Evolutionary conservation across 1,140 invertebrate species (phyloP), one percentile per base, ranked within the genome.

Genomic region (Lepidotrigona ventralis): DNA sequence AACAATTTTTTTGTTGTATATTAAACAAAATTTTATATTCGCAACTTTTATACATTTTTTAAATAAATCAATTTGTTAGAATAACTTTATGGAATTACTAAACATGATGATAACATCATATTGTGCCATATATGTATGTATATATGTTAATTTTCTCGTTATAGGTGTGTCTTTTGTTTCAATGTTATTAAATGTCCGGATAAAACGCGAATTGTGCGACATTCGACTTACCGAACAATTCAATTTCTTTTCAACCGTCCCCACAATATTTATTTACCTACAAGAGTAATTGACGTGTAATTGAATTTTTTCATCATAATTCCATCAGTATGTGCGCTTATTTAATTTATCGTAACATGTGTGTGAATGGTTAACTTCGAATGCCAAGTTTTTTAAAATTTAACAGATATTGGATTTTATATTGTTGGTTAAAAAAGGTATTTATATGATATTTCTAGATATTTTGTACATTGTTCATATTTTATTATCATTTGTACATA

Each of bases 31-130:
- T 77, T 87, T 88, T 87, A 86, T 87, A 81, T 87, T 88, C 76
- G 84, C 58, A 70, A 88, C 46, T 90, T 91, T 90, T 90, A 89
- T 91, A 91, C 66, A 89, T 80, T 90, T 91, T 91, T 90, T 88
- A 87, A 91, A 90, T 91, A 91, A 91, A 91, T 84, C 75, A 17
- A 90, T 90, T 88, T 90, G 83, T 90, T 90, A 84, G 78, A 85
- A 76, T 53, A 56, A 77, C 29, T 53, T 74, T 69, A 75, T 33
- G n/a, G 69, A 68, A 54, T 83, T 85, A 72, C 53, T 71, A 53
- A 76, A 60, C 21, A 71, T 79, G 26, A n/a, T 6, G 26, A 58
- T 63, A 54, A 51, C 23, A 15, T 15, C 17, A 70, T 21, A 39
- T 21, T 46, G 39, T 60, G 58, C 58, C 23, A 60, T 60, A n/a